Evolutionary conservation across 2,888 invertebrate species (phyloP).

Genomic region (Scaptomyza polygonia): DNA sequence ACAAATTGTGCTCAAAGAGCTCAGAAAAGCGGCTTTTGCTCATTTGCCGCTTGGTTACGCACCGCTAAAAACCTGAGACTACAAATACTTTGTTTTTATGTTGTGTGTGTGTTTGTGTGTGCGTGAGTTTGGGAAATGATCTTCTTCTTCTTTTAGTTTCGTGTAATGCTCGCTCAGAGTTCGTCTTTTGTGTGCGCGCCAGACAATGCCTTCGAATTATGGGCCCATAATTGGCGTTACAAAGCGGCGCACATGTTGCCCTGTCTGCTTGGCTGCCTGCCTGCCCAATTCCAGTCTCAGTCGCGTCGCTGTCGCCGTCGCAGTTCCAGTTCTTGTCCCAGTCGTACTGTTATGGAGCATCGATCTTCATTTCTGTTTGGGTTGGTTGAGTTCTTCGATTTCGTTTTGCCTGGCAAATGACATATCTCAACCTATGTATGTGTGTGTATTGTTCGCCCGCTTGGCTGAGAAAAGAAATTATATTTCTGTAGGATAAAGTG

Average conservation of each 20-base stretch:
- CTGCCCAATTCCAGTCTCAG: slow-evolving; percentile 16
- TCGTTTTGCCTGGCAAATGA: slow-evolving; percentile 70
- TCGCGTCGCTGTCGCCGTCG: slow-evolving; percentile 6
- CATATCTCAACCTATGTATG: slow-evolving; percentile 73
- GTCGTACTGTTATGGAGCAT: slow-evolving; percentile 66
- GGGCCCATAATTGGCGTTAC: slow-evolving; percentile 83
- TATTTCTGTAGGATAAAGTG: slow-evolving; percentile 69
- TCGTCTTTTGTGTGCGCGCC: slow-evolving; percentile 55
- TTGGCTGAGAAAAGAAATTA: slow-evolving; percentile 65
- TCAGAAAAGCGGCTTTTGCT: slow-evolving; percentile 51
- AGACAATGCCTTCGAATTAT: slow-evolving; percentile 81
- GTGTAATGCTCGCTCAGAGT: slow-evolving; percentile 48
- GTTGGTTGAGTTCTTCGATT: slow-evolving; percentile 58
- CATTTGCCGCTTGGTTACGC: slow-evolving; percentile 81
- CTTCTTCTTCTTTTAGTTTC: slow-evolving; percentile 28
- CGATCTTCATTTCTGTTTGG: slow-evolving; percentile 66
- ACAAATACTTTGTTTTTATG: not conserved
- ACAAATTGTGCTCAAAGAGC: slow-evolving; percentile 26
- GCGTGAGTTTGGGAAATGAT: slow-evolving; percentile 58
- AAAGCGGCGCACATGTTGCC: slow-evolving; percentile 76
- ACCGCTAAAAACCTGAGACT: slow-evolving; percentile 48
- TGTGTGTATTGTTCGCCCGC: slow-evolving; percentile 55
- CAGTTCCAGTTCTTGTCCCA: slow-evolving; percentile 48
- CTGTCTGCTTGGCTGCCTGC: slow-evolving; percentile 22
- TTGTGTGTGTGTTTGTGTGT: slow-evolving; percentile 10